phyloP scores from a whole-genome alignment of 2,797 vertebrate genomes.

The Phrynocephalus vlangalii region DNA sequence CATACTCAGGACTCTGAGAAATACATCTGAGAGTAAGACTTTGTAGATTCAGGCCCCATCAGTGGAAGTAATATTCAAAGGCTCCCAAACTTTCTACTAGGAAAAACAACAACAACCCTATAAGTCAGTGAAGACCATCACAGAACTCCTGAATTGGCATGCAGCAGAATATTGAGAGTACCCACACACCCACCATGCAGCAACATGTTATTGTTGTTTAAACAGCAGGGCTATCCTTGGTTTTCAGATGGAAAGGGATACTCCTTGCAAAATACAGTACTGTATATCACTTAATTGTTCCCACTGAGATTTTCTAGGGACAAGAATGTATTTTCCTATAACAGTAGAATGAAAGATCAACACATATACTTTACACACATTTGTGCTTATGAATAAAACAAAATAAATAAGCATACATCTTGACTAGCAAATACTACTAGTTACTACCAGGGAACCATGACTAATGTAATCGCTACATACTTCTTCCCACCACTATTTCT shows the following conservation, averaged over 20 bases:
- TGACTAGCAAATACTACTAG: slow-evolving; percentile 38
- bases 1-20: not conserved
- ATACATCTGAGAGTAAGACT: not conserved
- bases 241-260: slow-evolving; percentile 39
- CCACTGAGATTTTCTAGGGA: slow-evolving; percentile 63
- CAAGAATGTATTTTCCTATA: slow-evolving; percentile 60
- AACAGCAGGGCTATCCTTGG: not conserved
- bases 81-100: not conserved
- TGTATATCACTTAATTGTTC: slow-evolving; percentile 61
- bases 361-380: slow-evolving; percentile 30
- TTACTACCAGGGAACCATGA: slow-evolving; percentile 20
- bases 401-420: slow-evolving; percentile 45
- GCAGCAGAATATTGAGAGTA: not conserved
- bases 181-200: too few relatives aligned
- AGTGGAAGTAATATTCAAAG: not conserved
- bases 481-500: not conserved
- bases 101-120: not conserved
- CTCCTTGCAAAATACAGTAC: slow-evolving; percentile 39
- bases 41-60: not conserved
- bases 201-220: too few relatives aligned
- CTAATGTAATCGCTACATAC: slow-evolving; percentile 28
- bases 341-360: slow-evolving; percentile 38
- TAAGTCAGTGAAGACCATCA: not conserved
- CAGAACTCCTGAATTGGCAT: not conserved
- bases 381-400: slow-evolving; percentile 41